Evolutionary conservation across 2,888 invertebrate species (phyloP), one percentile per base, ranked within the genome.

Genomic region (Sinopyrophorus schimmeli): DNA sequence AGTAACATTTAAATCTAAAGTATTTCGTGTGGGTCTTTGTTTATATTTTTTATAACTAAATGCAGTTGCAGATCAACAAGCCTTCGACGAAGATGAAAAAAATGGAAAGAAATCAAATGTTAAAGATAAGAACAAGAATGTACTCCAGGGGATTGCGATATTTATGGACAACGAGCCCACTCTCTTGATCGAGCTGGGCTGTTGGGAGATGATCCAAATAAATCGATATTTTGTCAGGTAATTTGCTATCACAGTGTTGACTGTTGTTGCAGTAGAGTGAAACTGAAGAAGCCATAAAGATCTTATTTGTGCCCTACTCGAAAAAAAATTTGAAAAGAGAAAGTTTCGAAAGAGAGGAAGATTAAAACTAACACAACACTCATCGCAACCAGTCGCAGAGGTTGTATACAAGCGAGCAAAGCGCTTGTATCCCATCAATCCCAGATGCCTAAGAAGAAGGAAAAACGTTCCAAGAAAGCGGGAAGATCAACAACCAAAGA

Each of bases 141-240:
- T 65, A 85, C 87, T 27, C 88, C 88, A 1, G 88, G 89, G n/a
- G 3, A 87, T 88, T 73, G 86, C 87, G 53, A 83, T 88, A 47
- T 82, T 87, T 72, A 85, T 87, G 5, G 86, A 86, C 67, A 82
- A 82, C 34, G 88, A 88, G 1, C 87, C 87, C 1, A 87, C 86
- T 2, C 87, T 89, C 62, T 85, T 89, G 61, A 89, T 89, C 0
- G 89, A 88, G 35, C 85, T 88, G 74, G 84, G n/a, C n/a, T 89
- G 15, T 88, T 89, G 73, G 73, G 72, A 65, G 79, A 81, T 61
- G 79, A 82, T 47, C 74, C 73, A 47, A 76, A 74, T 15, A 73
- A 73, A 59, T 68, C 67, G 17, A 70, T 73, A 64, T 73, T 73
- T 59, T 73, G 63, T 71, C 73, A 59, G 72, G 71, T 15, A 73